Conservation (phyloP, 2,797 vertebrate genomes). For the Darevskia mixta region DNA sequence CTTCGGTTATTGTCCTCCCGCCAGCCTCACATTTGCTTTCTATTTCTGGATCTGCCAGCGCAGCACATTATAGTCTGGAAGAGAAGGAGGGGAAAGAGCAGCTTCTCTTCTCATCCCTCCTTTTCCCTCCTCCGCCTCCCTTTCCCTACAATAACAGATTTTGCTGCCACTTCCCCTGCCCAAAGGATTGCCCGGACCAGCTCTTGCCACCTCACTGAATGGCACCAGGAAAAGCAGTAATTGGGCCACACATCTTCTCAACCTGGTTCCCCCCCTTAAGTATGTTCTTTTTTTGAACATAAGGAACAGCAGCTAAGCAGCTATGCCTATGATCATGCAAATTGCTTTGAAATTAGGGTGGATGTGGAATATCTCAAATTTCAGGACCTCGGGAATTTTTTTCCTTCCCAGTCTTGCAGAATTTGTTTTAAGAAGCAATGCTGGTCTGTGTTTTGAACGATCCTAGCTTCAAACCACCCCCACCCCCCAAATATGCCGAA, state of each 20-base stretch:
- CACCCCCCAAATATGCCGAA: not conserved
- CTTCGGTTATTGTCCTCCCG: conserved; percentile 13
- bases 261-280: not conserved
- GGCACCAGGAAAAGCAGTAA: not conserved
- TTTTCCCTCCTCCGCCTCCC: not conserved
- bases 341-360: not conserved
- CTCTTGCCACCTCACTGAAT: conserved; percentile 19
- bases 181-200: not conserved
- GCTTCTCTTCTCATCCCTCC: not conserved
- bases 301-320: not conserved
- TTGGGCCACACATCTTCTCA: not conserved
- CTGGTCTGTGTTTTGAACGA: not conserved
- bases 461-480: not conserved
- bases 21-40: conserved; percentile 56
- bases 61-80: conserved; percentile 37
- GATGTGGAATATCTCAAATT: conserved; percentile 23
- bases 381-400: conserved; percentile 3
- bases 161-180: not conserved
- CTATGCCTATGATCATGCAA: not conserved
- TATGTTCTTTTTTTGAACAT: not conserved
- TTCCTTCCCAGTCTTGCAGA: not conserved
- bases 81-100: not conserved
- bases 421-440: not conserved
- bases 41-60: conserved; percentile 48
- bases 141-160: not conserved